Conservation (phyloP, 2,113 vertebrate species). For the Protobothrops mucrosquamatus region DNA sequence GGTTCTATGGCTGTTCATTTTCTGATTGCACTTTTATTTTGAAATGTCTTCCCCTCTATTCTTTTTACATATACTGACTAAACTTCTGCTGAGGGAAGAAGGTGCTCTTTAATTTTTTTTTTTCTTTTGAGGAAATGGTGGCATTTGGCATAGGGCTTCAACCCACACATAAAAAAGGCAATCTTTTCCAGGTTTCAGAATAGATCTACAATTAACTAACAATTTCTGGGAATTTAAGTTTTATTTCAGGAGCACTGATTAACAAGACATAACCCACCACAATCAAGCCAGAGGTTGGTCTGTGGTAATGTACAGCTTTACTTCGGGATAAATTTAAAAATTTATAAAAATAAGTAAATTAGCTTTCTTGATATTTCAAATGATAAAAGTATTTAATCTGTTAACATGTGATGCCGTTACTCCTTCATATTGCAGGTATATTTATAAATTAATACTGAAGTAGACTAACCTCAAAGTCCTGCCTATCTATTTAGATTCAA, state of each 20-base stretch:
- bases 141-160: not conserved
- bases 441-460: slow-evolving; percentile 38
- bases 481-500: not conserved
- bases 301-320: not conserved
- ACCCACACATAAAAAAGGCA: not conserved
- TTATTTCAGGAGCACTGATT: not conserved
- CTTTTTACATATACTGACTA: not conserved
- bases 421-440: slow-evolving; percentile 32
- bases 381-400: slow-evolving; percentile 1
- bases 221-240: not conserved
- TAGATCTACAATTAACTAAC: not conserved
- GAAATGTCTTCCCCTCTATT: not conserved
- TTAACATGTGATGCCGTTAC: not conserved
- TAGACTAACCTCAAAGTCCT: not conserved
- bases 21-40: not conserved
- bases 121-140: not conserved
- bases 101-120: not conserved
- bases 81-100: not conserved
- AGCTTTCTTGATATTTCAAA: not conserved
- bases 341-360: not conserved
- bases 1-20: not conserved
- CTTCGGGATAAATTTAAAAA: accelerated
- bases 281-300: not conserved
- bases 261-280: not conserved
- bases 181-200: not conserved